Evolutionary conservation across 2,113 vertebrate genomes (phyloP).

Genomic region (Gambusia affinis): DNA sequence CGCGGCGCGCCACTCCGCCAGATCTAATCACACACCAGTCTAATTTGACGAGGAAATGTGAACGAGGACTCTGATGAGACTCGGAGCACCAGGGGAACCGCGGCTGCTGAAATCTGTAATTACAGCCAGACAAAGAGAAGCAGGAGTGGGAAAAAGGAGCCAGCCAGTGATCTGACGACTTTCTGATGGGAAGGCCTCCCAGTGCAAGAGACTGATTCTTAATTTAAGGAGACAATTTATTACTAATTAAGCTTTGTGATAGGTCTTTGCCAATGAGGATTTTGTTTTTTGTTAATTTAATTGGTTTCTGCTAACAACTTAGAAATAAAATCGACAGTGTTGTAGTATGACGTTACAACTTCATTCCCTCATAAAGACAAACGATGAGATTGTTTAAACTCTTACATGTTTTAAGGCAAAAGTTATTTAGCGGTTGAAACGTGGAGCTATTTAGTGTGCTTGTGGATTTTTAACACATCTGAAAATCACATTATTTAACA

Average conservation of each 20-base stretch:
- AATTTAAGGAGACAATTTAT: not conserved
- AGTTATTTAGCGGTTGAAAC: too few species aligned
- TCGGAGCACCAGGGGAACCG: constrained; percentile 9
- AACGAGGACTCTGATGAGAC: constrained; percentile 35
- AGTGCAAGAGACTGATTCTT: not conserved
- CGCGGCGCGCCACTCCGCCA: constrained; percentile 17
- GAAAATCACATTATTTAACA: too few species aligned
- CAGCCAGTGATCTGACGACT: not conserved
- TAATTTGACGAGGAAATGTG: constrained; percentile 56
- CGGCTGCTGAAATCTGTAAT: constrained; percentile 28
- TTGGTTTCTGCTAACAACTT: not conserved
- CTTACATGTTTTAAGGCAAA: too few species aligned
- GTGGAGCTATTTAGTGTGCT: too few species aligned
- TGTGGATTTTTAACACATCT: too few species aligned
- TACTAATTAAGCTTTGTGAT: not conserved
- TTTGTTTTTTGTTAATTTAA: not conserved
- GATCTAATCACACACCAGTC: constrained; percentile 44
- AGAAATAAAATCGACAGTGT: not conserved
- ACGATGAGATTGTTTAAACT: too few species aligned
- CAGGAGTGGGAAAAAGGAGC: not conserved
- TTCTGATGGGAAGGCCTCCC: not conserved
- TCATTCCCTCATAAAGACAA: too few species aligned
- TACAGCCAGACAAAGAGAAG: constrained; percentile 19
- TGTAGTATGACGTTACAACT: not conserved
- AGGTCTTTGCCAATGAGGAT: not conserved